Percentiles rank a stretch among this genome's conserved stretches.
Evolutionary conservation across 2,113 vertebrate genomes (phyloP).

Genomic region (Pipra filicauda): DNA sequence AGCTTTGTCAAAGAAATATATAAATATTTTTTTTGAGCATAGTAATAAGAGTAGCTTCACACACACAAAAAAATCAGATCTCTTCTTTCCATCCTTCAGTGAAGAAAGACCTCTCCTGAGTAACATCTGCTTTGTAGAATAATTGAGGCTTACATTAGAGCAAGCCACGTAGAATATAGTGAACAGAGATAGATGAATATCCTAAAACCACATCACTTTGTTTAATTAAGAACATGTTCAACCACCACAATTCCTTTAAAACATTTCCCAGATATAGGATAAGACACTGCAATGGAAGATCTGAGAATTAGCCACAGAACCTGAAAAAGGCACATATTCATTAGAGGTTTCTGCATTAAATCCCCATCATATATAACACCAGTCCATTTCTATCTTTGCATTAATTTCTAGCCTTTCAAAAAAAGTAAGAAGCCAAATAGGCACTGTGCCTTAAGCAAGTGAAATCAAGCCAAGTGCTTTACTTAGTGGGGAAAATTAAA

Average conservation of each 20-base stretch:
- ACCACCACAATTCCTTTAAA: neutral
- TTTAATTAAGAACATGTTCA: neutral
- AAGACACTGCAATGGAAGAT: neutral
- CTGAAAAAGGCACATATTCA: neutral
- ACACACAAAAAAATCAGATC: neutral
- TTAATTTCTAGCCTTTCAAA: neutral
- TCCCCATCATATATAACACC: neutral
- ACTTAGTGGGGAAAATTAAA: neutral
- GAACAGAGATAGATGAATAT: neutral
- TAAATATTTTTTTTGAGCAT: neutral
- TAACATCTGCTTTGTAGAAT: neutral
- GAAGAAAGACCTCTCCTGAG: neutral
- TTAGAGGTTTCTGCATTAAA: neutral
- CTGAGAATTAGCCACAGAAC: neutral
- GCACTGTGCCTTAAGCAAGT: neutral
- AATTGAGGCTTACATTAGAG: neutral
- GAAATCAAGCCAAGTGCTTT: neutral
- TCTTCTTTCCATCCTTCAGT: neutral
- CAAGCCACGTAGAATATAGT: neutral
- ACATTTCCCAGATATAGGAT: neutral
- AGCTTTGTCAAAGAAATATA: neutral
- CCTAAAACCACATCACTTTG: neutral
- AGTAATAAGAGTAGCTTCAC: neutral
- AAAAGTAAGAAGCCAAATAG: neutral
- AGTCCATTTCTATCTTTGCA: neutral